phyloP scores from a whole-genome alignment of 2,113 vertebrate species.

The Channa maculata region DNA sequence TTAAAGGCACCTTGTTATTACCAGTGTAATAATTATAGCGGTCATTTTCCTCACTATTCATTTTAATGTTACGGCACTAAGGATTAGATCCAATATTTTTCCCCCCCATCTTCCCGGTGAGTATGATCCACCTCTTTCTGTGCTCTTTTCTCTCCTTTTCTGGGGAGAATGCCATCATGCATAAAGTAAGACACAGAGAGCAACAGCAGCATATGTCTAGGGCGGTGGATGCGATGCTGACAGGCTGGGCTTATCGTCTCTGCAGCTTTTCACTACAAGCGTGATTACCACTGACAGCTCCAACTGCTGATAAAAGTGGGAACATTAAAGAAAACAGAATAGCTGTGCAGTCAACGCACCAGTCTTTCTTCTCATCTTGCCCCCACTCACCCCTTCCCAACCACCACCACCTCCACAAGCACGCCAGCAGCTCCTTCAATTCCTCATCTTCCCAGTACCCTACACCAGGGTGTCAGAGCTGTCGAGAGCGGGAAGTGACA shows the following conservation, averaged over 20 bases:
- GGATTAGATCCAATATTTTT: conserved; percentile 17
- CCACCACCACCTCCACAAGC: conserved; percentile 46
- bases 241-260: conserved; percentile 81
- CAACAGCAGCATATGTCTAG: conserved; percentile 76
- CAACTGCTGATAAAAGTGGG: conserved; percentile 83
- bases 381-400: conserved; percentile 16
- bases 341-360: conserved; percentile 60
- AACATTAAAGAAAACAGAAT: conserved; percentile 84
- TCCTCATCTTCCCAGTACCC: conserved; percentile 55
- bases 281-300: conserved; percentile 84
- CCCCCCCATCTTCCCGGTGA: conserved; percentile 46
- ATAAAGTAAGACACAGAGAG: conserved; percentile 64
- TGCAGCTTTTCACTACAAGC: conserved; percentile 71
- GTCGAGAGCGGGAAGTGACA: conserved; percentile 83
- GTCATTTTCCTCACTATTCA: neutral
- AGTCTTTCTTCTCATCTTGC: conserved; percentile 75
- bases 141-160: conserved; percentile 54
- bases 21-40: no score
- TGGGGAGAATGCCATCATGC: conserved; percentile 73
- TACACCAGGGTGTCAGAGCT: conserved; percentile 78
- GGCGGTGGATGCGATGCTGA: conserved; percentile 73
- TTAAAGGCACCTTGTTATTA: neutral
- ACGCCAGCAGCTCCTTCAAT: conserved; percentile 45
- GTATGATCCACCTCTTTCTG: conserved; percentile 54
- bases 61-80: no score